phyloP scores from a whole-genome alignment of 2,888 invertebrate species.

The Eristalis pertinax region DNA sequence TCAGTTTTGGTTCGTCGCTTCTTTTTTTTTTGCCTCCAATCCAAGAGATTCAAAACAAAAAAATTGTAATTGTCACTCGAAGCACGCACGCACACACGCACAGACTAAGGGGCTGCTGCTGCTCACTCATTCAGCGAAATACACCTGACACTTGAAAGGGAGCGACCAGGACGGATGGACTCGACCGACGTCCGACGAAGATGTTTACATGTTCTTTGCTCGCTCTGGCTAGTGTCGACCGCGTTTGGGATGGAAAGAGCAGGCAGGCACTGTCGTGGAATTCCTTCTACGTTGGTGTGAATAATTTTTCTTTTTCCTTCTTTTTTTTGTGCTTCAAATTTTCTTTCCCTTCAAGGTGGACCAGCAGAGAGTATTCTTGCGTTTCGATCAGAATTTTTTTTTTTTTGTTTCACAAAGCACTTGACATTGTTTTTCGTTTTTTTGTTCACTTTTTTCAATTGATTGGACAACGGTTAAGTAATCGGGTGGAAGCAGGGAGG shows the following conservation, averaged over 20 bases:
- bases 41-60: conserved; percentile 60
- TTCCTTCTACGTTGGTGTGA: conserved; percentile 32
- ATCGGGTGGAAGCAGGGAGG: background rate
- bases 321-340: conserved; percentile 26
- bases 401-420: conserved; percentile 45
- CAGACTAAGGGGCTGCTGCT: conserved; percentile 28
- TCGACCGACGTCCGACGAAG: conserved; percentile 30
- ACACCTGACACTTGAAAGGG: conserved; percentile 31
- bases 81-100: conserved; percentile 7
- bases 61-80: conserved; percentile 52
- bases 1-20: conserved; percentile 22
- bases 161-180: conserved; percentile 37
- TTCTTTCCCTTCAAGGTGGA: conserved; percentile 59
- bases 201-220: conserved; percentile 68
- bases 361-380: conserved; percentile 11
- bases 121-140: conserved; percentile 30
- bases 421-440: conserved; percentile 48
- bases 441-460: background rate
- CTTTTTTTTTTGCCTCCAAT: background rate
- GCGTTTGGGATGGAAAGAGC: conserved; percentile 37
- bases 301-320: conserved; percentile 19
- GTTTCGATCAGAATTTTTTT: conserved; percentile 43
- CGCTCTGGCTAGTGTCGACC: conserved; percentile 26
- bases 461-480: background rate
- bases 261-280: conserved; percentile 20